Evolutionary conservation across 2,113 vertebrate species (phyloP).

Genomic region (Eolophus roseicapilla): DNA sequence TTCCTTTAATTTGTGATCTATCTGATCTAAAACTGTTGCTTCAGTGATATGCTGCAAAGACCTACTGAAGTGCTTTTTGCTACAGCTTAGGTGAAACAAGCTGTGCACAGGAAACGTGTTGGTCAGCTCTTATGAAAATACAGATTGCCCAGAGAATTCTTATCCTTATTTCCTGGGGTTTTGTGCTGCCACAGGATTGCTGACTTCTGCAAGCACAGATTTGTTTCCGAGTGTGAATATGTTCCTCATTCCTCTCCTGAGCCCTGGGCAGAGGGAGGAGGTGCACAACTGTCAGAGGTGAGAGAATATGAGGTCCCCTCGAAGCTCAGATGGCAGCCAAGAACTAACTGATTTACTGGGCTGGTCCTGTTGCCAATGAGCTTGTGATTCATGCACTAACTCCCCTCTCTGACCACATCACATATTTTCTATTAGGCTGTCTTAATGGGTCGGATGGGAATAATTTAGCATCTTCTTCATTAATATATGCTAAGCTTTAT

Average conservation of each 20-base stretch:
- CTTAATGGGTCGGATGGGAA: slow-evolving; percentile 26
- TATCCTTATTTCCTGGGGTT: background rate
- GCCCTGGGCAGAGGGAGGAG: background rate
- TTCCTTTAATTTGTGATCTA: background rate
- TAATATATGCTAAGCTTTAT: slow-evolving; percentile 13
- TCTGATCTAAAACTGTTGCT: background rate
- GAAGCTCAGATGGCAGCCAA: slow-evolving; percentile 27
- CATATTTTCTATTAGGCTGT: slow-evolving; percentile 5
- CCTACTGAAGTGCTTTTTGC: background rate
- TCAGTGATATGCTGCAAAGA: background rate
- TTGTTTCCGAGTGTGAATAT: background rate
- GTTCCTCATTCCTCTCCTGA: background rate
- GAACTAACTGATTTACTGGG: slow-evolving; percentile 34
- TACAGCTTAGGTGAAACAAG: background rate
- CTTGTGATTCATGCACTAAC: slow-evolving; percentile 24
- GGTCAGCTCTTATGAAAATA: background rate
- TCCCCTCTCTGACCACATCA: slow-evolving; percentile 12
- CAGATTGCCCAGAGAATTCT: background rate
- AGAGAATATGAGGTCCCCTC: background rate
- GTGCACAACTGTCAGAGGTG: background rate
- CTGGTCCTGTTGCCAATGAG: slow-evolving; percentile 6
- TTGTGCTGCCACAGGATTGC: background rate
- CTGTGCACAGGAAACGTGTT: background rate
- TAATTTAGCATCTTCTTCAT: slow-evolving; percentile 52
- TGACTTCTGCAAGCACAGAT: background rate